Base-by-base conservation (phyloP, 2,888 invertebrate genomes). In the Exephanes ischioxanthus region DNA sequence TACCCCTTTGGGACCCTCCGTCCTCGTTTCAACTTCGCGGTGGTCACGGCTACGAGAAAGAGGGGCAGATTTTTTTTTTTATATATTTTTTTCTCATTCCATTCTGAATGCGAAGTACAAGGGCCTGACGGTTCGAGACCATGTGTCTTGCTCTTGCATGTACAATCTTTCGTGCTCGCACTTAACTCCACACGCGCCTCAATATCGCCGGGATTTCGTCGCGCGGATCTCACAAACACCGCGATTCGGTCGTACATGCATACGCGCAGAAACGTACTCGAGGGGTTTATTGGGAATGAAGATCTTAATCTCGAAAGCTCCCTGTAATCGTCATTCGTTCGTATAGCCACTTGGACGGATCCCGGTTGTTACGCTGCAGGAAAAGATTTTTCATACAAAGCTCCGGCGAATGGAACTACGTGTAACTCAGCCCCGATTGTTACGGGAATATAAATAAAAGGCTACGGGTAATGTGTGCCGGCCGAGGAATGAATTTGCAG, bases 281-380 rank as follows among this genome's bases (percentile, higher is more conserved):
- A 45, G 30, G 61, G 30, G 30, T 61, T 61, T 30, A 61, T 51
- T n/a, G 30, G 58, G 58, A 78, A 83, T 58, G 73, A 83, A 83
- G 85, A 86, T 86, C 75, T 58, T 82, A 84, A 87, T 87, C 87
- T 86, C 75, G 78, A 86, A 14, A 45, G 45, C 80, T 85, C 85
- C 80, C 68, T 78, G 79, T 87, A 85, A 86, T 86, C 86, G 86
- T 87, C 79, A 82, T 86, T 75, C 81, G 79, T 78, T 72, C 58
- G 77, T 48, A 71, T 78, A 75, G 86, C 83, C 77, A 84, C 80
- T 84, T 84, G 48, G 79, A 53, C 61, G 83, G 55, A 68, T 73
- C 78, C 67, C 72, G 79, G 79, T 78, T 68, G 68, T 83, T 83
- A 79, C 73, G 19, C 16, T 67, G 48, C 53, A 66, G 53, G 37